Percentiles rank a stretch among this genome's conserved stretches.
Conservation (phyloP, 2,888 invertebrate species). For the Caenorhabditis japonica region DNA sequence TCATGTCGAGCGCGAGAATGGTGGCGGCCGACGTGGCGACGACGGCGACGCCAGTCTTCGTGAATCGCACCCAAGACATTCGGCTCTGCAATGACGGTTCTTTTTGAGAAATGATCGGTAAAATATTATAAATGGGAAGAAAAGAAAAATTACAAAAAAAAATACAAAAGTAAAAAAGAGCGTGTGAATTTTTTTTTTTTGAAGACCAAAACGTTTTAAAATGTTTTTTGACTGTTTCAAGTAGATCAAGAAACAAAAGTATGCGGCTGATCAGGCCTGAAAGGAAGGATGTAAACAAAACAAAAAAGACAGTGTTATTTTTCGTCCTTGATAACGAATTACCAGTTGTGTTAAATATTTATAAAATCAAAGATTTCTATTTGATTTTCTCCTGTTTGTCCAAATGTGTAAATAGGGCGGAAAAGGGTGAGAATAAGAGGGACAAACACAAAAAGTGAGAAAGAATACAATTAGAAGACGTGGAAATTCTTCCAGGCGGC, state of each 20-base stretch:
- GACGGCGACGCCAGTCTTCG: conserved; percentile 40
- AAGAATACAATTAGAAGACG: conserved; percentile 4
- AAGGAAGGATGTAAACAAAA: conserved; percentile 2
- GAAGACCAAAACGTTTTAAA: no score
- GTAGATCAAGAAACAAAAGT: no score
- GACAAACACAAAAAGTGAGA: background rate
- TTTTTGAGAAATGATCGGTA: conserved; percentile 2
- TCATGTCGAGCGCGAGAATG: conserved; percentile 64
- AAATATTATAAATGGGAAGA: background rate
- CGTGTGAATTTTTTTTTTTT: no score
- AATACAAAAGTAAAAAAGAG: conserved; percentile 1
- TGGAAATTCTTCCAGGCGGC: no score
- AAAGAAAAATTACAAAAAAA: background rate
- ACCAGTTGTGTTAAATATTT: no score
- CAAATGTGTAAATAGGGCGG: background rate
- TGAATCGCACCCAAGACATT: conserved; percentile 55
- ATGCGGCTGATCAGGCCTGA: background rate
- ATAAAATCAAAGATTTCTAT: background rate
- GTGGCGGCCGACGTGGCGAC: conserved; percentile 55
- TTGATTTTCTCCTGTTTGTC: no score
- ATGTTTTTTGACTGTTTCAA: no score
- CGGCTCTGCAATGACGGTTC: background rate
- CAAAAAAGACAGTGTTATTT: conserved; percentile 1
- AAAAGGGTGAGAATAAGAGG: background rate
- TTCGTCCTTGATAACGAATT: background rate